Percentiles rank a stretch among this genome's conserved stretches.
These are phyloP conservation scores for Contarinia nasturtii DNA, from an alignment of 1,140 invertebrate genomes.

Conservation along the genomic window DNA sequence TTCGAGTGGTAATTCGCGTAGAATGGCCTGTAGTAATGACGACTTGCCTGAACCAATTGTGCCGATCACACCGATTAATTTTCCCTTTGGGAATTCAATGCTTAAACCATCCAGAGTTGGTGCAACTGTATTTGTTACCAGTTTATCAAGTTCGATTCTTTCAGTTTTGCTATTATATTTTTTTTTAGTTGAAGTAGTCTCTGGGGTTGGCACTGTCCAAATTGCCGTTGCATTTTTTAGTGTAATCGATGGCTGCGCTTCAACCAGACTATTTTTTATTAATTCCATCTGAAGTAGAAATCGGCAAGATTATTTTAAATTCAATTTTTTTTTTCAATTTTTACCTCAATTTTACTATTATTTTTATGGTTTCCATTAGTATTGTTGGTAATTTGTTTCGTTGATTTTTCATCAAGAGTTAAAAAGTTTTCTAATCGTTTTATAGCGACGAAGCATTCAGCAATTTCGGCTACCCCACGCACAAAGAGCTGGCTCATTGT, in stretches of 20 bases:
- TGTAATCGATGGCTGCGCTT: neutral
- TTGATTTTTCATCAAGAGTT: conserved; percentile 27
- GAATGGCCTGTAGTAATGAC: conserved; percentile 37
- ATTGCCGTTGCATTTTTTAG: neutral
- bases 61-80: conserved; percentile 32
- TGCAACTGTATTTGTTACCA: too few species aligned
- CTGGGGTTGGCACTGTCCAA: conserved; percentile 3
- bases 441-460: conserved; percentile 37
- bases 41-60: conserved; percentile 33
- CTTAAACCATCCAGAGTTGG: conserved; percentile 27
- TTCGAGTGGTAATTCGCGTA: conserved; percentile 44
- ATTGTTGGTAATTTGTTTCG: conserved; percentile 5
- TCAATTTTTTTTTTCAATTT: too few species aligned
- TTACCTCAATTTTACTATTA: neutral
- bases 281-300: too few species aligned
- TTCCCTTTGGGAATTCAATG: conserved; percentile 27
- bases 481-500: conserved; percentile 53
- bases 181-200: neutral
- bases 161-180: neutral
- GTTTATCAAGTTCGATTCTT: neutral
- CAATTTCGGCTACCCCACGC: conserved; percentile 39
- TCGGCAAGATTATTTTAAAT: too few species aligned
- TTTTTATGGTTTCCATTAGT: neutral
- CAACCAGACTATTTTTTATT: too few species aligned
- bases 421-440: conserved; percentile 32